These are phyloP conservation scores for Plestiodon gilberti DNA, from an alignment of 2,113 vertebrate species.

Conservation along the genomic window DNA sequence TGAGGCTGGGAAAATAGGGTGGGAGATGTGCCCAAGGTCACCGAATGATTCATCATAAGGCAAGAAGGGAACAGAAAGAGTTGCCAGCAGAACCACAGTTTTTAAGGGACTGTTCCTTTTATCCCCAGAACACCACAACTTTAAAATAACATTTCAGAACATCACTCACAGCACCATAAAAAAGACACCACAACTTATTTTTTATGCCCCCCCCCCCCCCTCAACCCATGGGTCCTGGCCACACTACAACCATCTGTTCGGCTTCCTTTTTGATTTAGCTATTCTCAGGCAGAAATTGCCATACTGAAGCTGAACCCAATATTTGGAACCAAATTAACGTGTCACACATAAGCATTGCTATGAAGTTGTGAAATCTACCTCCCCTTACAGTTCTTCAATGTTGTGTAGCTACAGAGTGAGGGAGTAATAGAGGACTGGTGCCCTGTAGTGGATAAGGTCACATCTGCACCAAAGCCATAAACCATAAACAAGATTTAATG, in stretches of 20 bases:
- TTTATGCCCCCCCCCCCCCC: not conserved
- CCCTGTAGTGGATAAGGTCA: not conserved
- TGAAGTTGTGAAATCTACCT: not conserved
- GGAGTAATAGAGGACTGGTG: not conserved
- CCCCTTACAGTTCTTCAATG: not conserved
- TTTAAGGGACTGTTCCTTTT: slow-evolving; percentile 12
- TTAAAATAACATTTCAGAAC: not conserved
- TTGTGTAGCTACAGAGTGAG: not conserved
- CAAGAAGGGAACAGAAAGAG: slow-evolving; percentile 13
- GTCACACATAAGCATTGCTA: not conserved
- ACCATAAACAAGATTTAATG: not conserved
- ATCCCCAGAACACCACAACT: not conserved
- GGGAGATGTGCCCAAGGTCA: slow-evolving; percentile 1
- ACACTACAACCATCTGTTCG: not conserved
- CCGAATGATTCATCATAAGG: slow-evolving; percentile 19
- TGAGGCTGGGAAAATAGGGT: slow-evolving; percentile 1
- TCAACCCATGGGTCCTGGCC: not conserved
- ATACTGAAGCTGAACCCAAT: not conserved
- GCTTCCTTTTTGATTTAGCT: not conserved
- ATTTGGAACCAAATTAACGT: not conserved
- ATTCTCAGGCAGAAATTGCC: not conserved
- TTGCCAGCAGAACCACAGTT: slow-evolving; percentile 1
- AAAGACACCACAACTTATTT: not conserved
- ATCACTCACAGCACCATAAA: not conserved
- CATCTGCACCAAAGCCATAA: not conserved